Evolutionary conservation across 1,140 invertebrate genomes (phyloP).

Genomic region (Hypothenemus hampei): DNA sequence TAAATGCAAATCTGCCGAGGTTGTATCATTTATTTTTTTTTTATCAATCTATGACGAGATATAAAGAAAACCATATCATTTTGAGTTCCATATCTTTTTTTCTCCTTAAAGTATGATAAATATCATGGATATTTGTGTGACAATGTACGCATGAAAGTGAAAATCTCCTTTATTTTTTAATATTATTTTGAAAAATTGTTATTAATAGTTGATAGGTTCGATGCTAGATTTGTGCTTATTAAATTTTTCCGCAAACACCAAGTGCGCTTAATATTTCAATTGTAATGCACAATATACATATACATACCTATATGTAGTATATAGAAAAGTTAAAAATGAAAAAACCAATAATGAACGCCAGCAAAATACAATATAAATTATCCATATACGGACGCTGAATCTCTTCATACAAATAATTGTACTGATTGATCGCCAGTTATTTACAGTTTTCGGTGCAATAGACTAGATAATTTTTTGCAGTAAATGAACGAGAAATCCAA

Average conservation of each 20-base stretch:
- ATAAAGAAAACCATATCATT: constrained; percentile 35
- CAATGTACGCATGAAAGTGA: too few relatives aligned
- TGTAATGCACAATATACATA: too few relatives aligned
- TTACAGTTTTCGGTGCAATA: constrained; percentile 7
- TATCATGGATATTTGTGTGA: constrained; percentile 27
- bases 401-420: constrained; percentile 2
- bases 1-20: constrained; percentile 36
- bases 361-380: too few relatives aligned
- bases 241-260: too few relatives aligned
- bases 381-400: background rate
- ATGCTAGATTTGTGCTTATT: too few relatives aligned
- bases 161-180: too few relatives aligned
- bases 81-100: constrained; percentile 31
- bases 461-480: constrained; percentile 5
- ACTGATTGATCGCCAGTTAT: constrained; percentile 6
- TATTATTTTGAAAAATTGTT: too few relatives aligned
- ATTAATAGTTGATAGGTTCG: too few relatives aligned
- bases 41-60: constrained; percentile 41
- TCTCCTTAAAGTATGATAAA: constrained; percentile 33
- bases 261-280: too few relatives aligned
- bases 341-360: too few relatives aligned
- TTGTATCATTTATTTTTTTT: constrained; percentile 42
- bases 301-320: too few relatives aligned
- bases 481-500: background rate
- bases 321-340: too few relatives aligned